Evolutionary conservation across 2,113 vertebrate genomes (phyloP).

Genomic region (Cyprinodon brontotheroides): DNA sequence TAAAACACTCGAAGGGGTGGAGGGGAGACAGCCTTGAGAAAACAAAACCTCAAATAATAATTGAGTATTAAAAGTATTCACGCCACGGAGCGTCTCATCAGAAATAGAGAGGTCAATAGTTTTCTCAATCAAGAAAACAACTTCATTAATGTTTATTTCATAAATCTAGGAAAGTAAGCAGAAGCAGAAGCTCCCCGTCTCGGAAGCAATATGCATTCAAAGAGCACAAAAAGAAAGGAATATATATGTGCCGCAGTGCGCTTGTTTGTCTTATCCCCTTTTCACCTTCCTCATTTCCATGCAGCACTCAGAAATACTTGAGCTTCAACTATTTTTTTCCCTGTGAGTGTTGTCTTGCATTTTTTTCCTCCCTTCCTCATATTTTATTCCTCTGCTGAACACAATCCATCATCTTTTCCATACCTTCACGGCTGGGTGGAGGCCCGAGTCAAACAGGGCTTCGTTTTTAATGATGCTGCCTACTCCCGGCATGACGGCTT

Average conservation of each 20-base stretch:
- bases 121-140: slow-evolving; percentile 6
- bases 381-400: slow-evolving; percentile 52
- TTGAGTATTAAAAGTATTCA: slow-evolving; percentile 33
- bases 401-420: slow-evolving; percentile 60
- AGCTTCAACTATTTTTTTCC: slow-evolving; percentile 26
- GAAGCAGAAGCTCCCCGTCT: neutral
- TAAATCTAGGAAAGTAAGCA: slow-evolving; percentile 14
- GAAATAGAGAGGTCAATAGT: slow-evolving; percentile 10
- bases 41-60: slow-evolving; percentile 26
- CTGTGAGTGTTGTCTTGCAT: slow-evolving; percentile 30
- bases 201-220: slow-evolving; percentile 5
- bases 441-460: slow-evolving; percentile 89
- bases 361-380: slow-evolving; percentile 14
- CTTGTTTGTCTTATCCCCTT: slow-evolving; percentile 30
- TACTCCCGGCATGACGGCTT: slow-evolving; percentile 90
- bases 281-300: slow-evolving; percentile 42
- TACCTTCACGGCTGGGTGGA: slow-evolving; percentile 90
- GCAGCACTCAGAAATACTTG: slow-evolving; percentile 42
- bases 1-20: slow-evolving; percentile 29
- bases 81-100: slow-evolving; percentile 12
- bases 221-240: neutral
- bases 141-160: slow-evolving; percentile 12
- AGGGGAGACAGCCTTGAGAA: slow-evolving; percentile 9
- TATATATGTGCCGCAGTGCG: slow-evolving; percentile 21
- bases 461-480: slow-evolving; percentile 99